A percentile compares a stretch with the other conserved stretches of the same genome.
phyloP scores from a whole-genome alignment of 2,888 invertebrate species.

The Drosophila paracracens region DNA sequence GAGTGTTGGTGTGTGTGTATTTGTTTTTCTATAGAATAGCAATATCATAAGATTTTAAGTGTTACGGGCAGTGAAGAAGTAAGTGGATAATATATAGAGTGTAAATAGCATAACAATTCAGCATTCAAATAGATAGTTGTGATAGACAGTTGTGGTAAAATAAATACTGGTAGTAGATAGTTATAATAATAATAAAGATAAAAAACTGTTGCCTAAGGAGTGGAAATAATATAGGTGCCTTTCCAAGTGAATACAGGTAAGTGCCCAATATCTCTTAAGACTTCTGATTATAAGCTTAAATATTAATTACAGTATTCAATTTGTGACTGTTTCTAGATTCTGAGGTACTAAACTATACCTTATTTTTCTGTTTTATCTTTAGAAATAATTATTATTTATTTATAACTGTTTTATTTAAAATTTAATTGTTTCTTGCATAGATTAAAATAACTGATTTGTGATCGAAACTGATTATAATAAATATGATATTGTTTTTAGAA shows the following conservation, averaged over 20 bases:
- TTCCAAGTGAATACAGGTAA: neutral
- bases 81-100: constrained; percentile 1
- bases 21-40: constrained; percentile 10
- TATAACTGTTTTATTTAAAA: too few species aligned
- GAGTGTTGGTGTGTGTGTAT: constrained; percentile 38
- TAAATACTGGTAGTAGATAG: neutral
- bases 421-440: neutral
- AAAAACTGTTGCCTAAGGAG: neutral
- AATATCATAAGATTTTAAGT: constrained; percentile 18
- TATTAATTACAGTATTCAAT: neutral
- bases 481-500: neutral
- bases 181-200: neutral
- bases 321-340: neutral
- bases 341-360: neutral
- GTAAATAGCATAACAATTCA: constrained; percentile 8
- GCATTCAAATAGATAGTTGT: neutral
- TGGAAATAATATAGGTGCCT: neutral
- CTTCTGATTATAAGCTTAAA: neutral
- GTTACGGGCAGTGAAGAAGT: constrained; percentile 20
- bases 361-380: neutral
- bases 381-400: neutral
- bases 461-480: neutral
- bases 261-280: neutral
- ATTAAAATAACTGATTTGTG: neutral
- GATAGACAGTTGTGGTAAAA: neutral